phyloP scores from a whole-genome alignment of 2,113 vertebrate species.

The Laticauda laticaudata region DNA sequence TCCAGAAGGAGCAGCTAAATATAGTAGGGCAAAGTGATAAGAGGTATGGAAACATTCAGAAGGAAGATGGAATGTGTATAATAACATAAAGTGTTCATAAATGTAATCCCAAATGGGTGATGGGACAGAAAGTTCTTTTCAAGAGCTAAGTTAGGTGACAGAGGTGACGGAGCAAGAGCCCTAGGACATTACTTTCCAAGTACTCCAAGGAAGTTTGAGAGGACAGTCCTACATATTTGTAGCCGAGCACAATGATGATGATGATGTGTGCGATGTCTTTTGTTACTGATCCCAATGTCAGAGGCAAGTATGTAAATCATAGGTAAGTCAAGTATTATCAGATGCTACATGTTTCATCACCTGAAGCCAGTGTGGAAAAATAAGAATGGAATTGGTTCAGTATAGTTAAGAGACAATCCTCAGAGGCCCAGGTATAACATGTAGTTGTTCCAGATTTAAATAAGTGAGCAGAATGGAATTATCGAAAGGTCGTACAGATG shows the following conservation, averaged over 20 bases:
- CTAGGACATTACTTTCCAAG: not conserved
- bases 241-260: not conserved
- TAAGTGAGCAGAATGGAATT: not conserved
- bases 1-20: not conserved
- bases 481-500: not conserved
- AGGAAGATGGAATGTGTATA: not conserved
- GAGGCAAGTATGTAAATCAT: not conserved
- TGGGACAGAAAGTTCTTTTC: not conserved
- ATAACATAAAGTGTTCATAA: not conserved
- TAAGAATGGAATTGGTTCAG: not conserved
- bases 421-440: not conserved
- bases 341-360: not conserved
- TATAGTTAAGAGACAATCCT: not conserved
- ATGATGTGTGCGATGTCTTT: not conserved
- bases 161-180: not conserved
- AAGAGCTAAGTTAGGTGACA: not conserved
- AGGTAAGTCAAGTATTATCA: not conserved
- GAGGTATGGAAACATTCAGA: not conserved
- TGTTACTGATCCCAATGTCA: not conserved
- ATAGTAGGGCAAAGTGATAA: not conserved
- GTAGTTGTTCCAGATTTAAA: not conserved
- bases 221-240: not conserved
- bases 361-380: not conserved
- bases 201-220: not conserved
- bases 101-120: not conserved